Evolutionary conservation across 1,140 invertebrate genomes (phyloP), one percentile per base, ranked within the genome.

Genomic region (Papilio glaucus): DNA sequence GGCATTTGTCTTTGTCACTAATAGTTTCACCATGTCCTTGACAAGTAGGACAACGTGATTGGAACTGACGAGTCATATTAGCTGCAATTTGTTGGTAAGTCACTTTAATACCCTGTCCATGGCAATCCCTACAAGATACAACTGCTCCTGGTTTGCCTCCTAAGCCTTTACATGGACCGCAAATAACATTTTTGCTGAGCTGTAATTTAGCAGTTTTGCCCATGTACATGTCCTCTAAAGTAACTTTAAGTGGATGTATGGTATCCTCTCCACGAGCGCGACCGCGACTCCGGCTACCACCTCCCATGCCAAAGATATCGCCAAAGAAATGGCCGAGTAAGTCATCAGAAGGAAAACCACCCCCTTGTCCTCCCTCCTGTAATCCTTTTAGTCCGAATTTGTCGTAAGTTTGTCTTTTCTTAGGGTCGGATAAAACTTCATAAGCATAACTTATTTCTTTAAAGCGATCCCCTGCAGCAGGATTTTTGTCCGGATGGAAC

Each of bases 161-260:
- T 72, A 95, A 94, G 84, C 98, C 98, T 76, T 96, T 94, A 93
- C 98, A 99, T 82, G 95, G 94, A 13, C 90, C 90, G 93, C 98
- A 99, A 73, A 98, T 96, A 0, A 98, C 96, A 94, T 97, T 97
- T 89, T 98, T 98, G 85, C 96, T 96, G 57, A 99, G 93, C 77
- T 98, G 96, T 68, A 99, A 91, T 85, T 97, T 97, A 21, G 97
- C 94, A 8, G 96, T 96, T 89, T 96, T 96, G 1, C 98, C 98
- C 93, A 97, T 97, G 85, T 99, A 99, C 80, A 99, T 93, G 85
- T 99, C 98, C 92, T 99, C 98, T 71, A 99, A 93, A 4, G 97
- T 94, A 1, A 99, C 97, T 88, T 96, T 95, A 41, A 95, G 86
- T 9, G 95, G 95, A 89, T 97, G 96, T 71, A 96, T 92, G 12